Percentiles rank a stretch among this genome's conserved stretches.
Conservation (phyloP, 2,888 invertebrate genomes). For the Tiliacea aurago region DNA sequence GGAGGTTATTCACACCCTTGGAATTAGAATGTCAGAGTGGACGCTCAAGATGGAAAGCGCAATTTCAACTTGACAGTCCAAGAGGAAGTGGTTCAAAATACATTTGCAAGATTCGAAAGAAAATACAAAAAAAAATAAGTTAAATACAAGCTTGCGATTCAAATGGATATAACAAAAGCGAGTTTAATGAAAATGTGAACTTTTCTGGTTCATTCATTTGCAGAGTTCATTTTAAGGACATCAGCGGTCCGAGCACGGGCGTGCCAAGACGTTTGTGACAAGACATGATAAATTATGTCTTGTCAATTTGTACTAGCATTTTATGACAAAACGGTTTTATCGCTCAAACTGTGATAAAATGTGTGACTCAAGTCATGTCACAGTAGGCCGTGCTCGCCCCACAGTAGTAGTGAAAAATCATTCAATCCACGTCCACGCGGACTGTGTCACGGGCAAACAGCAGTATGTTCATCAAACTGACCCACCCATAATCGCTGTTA, state of each 20-base stretch:
- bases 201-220: neutral
- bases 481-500: neutral
- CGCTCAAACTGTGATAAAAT: too few species aligned
- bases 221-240: neutral
- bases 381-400: too few species aligned
- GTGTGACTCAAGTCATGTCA: too few species aligned
- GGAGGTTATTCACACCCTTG: too few species aligned
- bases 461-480: neutral
- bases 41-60: neutral
- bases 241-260: too few species aligned
- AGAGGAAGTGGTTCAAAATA: neutral
- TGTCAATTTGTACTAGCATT: too few species aligned
- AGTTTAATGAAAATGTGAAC: neutral
- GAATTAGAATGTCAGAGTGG: neutral
- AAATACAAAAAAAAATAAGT: neutral
- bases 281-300: too few species aligned
- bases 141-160: neutral
- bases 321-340: too few species aligned
- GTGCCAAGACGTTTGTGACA: too few species aligned
- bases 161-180: neutral
- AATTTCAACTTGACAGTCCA: neutral
- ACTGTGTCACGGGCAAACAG: neutral
- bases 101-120: neutral
- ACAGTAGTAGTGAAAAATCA: too few species aligned
- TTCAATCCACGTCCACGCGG: neutral